These are phyloP conservation scores for Alloplasta piceator DNA, from an alignment of 2,888 invertebrate genomes.

Conservation along the genomic window DNA sequence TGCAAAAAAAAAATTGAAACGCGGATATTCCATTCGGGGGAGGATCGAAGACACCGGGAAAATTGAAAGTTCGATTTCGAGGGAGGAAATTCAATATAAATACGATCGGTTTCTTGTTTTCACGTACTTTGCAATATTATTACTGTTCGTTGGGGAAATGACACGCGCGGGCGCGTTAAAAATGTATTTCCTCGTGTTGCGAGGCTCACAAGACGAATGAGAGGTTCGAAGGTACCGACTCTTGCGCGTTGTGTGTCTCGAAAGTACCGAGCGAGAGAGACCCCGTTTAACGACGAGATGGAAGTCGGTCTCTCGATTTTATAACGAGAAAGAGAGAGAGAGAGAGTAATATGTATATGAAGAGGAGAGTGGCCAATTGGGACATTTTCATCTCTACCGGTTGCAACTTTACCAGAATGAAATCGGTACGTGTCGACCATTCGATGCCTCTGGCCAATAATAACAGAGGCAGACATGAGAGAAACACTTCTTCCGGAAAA, in stretches of 20 bases:
- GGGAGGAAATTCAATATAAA: background rate
- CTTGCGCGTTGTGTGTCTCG: slow-evolving; percentile 45
- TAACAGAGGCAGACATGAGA: no score
- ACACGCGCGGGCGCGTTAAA: background rate
- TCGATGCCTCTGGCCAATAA: no score
- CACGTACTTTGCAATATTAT: background rate
- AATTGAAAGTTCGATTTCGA: slow-evolving; percentile 13
- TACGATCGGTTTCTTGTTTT: background rate
- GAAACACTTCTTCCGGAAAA: no score
- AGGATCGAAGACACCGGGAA: background rate
- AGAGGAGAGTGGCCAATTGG: background rate
- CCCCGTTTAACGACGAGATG: slow-evolving; percentile 57
- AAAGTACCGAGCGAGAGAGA: slow-evolving; percentile 54
- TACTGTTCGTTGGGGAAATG: background rate
- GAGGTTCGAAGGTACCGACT: slow-evolving; percentile 46
- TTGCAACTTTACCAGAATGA: no score
- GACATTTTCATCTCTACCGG: background rate
- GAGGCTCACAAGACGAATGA: slow-evolving; percentile 59
- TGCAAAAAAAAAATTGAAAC: background rate
- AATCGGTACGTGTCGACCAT: no score
- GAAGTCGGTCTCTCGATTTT: slow-evolving; percentile 48
- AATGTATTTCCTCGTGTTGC: slow-evolving; percentile 55
- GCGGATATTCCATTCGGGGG: background rate
- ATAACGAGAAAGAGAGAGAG: slow-evolving; percentile 28
- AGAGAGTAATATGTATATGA: slow-evolving; percentile 27